Evolutionary conservation across 2,113 vertebrate genomes (phyloP), one percentile per base, ranked within the genome.

Genomic region (Halichoerus grypus): DNA sequence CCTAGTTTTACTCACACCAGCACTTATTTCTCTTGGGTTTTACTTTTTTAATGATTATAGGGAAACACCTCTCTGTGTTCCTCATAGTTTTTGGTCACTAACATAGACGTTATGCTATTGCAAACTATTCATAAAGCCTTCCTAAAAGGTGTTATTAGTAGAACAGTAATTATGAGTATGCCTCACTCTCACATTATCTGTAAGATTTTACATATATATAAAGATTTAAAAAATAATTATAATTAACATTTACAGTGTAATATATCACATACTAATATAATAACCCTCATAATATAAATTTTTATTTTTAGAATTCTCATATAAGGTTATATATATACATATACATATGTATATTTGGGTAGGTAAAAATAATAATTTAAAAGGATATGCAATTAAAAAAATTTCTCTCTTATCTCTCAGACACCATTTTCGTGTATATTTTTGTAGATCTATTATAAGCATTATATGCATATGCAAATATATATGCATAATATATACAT

Each of bases 351-450:
- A n/a, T 81, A 51, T 39, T 18, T 92, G 42, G 22, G 1, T 4
- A 94, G 57, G 24, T 92, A 6, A 96, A 95, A 88, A 84, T 69
- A 28, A 82, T 93, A 18, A 42, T 95, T 79, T 59, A 53, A 90
- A 88, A 95, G 36, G 39, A 81, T 92, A 80, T 12, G 33, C 26
- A 97, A 21, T 92, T 83, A 26, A 86, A 92, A 92, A 28, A 51
- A 92, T 61, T 87, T 97, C 10, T n/a, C 0, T 46, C 26, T 21
- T 85, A 74, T 16, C 3, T 76, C 39, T 97, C 24, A 77, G 53
- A 89, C 26, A 72, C 51, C 46, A 71, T 74, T 92, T 91, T 72
- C 49, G 92, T 72, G 13, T 55, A 18, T 67, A 85, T 93, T 93
- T 96, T 93, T 76, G 18, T 77, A 77, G 28, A 91, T 33, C 82